phyloP scores from a whole-genome alignment of 1,140 invertebrate species.

The Apolygus lucorum region DNA sequence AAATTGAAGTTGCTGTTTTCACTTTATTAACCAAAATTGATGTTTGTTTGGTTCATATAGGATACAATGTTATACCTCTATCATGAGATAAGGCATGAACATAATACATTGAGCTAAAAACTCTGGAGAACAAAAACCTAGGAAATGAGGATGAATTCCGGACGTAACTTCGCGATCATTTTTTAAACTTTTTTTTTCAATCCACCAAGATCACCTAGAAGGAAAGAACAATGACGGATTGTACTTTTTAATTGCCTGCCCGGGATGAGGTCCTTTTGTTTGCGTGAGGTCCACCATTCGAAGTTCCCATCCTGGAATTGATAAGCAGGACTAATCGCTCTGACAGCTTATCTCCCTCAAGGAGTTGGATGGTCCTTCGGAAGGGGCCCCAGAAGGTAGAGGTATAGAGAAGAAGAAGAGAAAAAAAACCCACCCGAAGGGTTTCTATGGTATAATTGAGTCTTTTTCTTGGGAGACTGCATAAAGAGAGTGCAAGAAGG shows the following conservation, averaged over 20 bases:
- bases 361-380: no score
- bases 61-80: no score
- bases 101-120: no score
- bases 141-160: no score
- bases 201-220: neutral
- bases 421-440: neutral
- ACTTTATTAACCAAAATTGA: no score
- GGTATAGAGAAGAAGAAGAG: neutral
- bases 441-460: conserved; percentile 8
- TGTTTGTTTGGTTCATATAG: no score
- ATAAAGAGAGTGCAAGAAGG: conserved; percentile 5
- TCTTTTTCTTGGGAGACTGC: conserved; percentile 11
- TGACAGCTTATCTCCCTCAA: conserved; percentile 3
- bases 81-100: no score
- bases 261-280: conserved; percentile 17
- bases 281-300: conserved; percentile 18
- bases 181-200: neutral
- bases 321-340: conserved; percentile 14
- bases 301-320: conserved; percentile 6
- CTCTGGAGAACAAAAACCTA: no score
- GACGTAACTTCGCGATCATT: no score
- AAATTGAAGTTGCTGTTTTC: no score
- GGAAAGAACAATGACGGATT: conserved; percentile 12
- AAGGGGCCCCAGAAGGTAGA: neutral
- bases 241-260: conserved; percentile 2